Percentiles rank a stretch among this genome's conserved stretches.
These are phyloP conservation scores for Erinaceus europaeus DNA, from an alignment of 2,113 vertebrate species.

Conservation along the genomic window DNA sequence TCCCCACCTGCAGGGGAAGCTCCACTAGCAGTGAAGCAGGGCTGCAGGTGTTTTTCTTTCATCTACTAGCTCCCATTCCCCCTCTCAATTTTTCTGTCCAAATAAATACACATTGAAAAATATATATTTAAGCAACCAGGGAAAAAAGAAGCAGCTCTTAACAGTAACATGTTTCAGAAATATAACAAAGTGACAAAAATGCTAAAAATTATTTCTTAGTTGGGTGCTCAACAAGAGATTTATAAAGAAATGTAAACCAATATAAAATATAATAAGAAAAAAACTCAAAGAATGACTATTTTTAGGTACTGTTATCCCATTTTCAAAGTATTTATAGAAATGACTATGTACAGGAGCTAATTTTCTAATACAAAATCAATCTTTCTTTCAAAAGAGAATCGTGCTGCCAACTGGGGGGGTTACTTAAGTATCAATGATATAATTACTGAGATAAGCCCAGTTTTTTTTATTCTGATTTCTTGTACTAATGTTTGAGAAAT, in stretches of 20 bases:
- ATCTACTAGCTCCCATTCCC: too few relatives aligned
- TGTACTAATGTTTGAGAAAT: constrained; percentile 6
- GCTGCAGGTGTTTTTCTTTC: too few relatives aligned
- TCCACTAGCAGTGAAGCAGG: too few relatives aligned
- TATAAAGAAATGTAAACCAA: neutral
- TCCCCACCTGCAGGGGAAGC: too few relatives aligned
- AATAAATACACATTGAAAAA: too few relatives aligned
- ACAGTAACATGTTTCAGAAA: neutral
- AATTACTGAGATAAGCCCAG: neutral
- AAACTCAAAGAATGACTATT: neutral
- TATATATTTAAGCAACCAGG: constrained; percentile 1
- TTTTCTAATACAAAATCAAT: constrained; percentile 13
- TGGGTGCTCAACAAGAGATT: neutral
- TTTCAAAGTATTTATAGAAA: constrained; percentile 52
- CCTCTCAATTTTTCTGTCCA: too few relatives aligned
- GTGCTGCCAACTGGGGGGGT: neutral
- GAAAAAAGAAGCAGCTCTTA: neutral
- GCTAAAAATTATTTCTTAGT: neutral
- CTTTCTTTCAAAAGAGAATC: constrained; percentile 27
- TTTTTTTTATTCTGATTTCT: constrained; percentile 28
- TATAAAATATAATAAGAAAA: neutral
- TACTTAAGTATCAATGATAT: constrained; percentile 32
- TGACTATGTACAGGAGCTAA: constrained; percentile 5
- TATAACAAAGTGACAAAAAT: neutral
- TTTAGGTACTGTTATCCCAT: neutral